Conservation (phyloP, 2,113 vertebrate genomes). For the Eulacestoma nigropectus region DNA sequence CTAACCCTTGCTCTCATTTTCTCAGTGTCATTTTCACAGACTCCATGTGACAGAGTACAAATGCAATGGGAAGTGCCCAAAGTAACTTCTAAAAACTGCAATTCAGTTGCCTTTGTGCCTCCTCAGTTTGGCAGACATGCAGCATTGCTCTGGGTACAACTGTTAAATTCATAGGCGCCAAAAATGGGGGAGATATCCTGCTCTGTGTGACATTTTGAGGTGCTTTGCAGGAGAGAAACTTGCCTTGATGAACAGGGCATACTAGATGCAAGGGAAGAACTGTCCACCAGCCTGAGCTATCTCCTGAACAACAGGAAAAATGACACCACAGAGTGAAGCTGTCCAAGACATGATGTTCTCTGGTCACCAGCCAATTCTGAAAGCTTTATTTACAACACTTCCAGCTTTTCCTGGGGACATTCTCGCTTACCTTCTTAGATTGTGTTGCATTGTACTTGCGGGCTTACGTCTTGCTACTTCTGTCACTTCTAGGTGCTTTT, state of each 20-base stretch:
- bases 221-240: neutral
- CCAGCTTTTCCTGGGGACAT: neutral
- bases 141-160: neutral
- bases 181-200: neutral
- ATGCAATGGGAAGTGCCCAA: neutral
- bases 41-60: neutral
- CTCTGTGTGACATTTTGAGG: neutral
- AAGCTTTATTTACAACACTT: neutral
- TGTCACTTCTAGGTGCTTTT: neutral
- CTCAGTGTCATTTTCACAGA: neutral
- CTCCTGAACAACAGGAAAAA: neutral
- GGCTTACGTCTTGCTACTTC: conserved; percentile 11
- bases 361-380: neutral
- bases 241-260: neutral
- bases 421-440: neutral
- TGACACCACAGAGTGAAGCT: neutral
- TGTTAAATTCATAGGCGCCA: neutral
- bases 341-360: neutral
- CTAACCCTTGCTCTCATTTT: neutral
- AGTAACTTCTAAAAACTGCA: neutral
- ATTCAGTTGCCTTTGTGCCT: neutral
- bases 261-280: neutral
- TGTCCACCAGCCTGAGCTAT: neutral
- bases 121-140: neutral
- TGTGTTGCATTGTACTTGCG: neutral